These are phyloP conservation scores for Brachyrhaphis roseni DNA, from an alignment of 2,797 vertebrate genomes.

Conservation along the genomic window DNA sequence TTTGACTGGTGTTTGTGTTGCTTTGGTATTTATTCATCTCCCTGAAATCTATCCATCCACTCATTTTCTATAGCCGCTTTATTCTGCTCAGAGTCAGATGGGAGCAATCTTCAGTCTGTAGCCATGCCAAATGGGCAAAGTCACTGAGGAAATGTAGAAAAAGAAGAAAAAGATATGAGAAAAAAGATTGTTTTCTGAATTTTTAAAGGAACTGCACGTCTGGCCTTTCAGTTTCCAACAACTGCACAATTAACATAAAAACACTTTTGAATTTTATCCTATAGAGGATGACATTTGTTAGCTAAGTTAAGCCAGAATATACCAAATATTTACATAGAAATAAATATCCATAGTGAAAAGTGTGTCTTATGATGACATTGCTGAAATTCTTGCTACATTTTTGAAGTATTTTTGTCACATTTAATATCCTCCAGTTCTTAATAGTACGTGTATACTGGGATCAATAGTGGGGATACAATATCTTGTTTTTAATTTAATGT, in stretches of 20 bases:
- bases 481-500: not conserved
- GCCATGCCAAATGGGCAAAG: not conserved
- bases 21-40: not conserved
- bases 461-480: not conserved
- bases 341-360: not conserved
- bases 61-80: not conserved
- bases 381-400: no score
- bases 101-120: not conserved
- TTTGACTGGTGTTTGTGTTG: not conserved
- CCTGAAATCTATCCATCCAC: not conserved
- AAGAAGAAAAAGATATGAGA: not conserved
- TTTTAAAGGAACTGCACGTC: not conserved
- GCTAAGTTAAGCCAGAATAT: not conserved
- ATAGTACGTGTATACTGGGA: not conserved
- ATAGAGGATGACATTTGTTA: not conserved
- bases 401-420: no score
- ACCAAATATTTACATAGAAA: not conserved
- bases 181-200: not conserved
- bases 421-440: not conserved
- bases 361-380: not conserved
- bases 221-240: not conserved
- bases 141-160: not conserved
- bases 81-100: not conserved
- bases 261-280: not conserved
- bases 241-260: not conserved